Base-by-base conservation (phyloP, 2,113 vertebrate species). In the Amia ocellicauda region DNA sequence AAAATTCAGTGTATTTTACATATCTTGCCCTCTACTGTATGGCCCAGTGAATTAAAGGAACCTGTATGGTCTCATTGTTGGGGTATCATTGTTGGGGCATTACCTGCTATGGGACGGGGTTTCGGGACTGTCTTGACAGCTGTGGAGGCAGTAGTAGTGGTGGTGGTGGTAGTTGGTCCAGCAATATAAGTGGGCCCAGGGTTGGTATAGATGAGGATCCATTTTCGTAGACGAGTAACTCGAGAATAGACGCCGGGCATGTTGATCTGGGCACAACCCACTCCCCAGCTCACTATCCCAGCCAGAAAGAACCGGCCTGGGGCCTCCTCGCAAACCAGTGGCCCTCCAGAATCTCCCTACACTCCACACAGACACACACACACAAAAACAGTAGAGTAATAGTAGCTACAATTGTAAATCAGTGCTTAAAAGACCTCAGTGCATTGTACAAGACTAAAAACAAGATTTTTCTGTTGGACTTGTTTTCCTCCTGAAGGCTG, bases 341-440 rank as follows among this genome's bases (percentile, higher is more conserved):
- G 96, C 1, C 97, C 97, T 5, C 97, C 97, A 0, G 97, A 99
- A 78, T 99, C 97, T 0, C 97, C 97, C 97, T 99, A 80, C 8
- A 68, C 22, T 26, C 1, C 4, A 40, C 27, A 58, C 19, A 26
- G 7, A 41, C 26, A 54, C 5, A 43, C 7, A 43, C 22, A 19
- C 9, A 51, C 2, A 20, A 74, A 27, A 77, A 74, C 5, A 63
- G 41, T 1, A 43, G n/a, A n/a, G n/a, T n/a, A n/a, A n/a, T n/a
- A n/a, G n/a, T n/a, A n/a, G n/a, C n/a, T n/a, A 36, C 31, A 10
- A 10, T 4, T 36, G 31, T 10, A 36, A 36, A 36, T 36, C 31
- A 36, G 31, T 4, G 5, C 31, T 36, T 36, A 36, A 36, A 36
- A 36, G 31, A 4, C 11, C 11, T 10, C 31, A 5, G 31, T 36